Evolutionary conservation across 2,113 vertebrate species (phyloP).

Genomic region (Platichthys stellatus): DNA sequence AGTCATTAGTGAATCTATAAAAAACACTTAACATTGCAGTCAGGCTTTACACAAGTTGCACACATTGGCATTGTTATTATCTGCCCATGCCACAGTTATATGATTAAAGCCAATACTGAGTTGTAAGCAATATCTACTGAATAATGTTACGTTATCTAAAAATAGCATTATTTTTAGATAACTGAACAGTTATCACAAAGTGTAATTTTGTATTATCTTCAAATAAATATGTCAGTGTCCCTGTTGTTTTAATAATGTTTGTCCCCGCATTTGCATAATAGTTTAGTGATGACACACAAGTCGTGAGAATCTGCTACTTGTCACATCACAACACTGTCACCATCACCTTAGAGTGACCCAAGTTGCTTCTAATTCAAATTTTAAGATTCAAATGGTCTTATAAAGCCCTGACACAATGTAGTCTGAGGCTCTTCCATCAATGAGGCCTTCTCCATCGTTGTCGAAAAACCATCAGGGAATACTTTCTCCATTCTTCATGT

Average conservation of each 20-base stretch:
- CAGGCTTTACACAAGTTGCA: no score
- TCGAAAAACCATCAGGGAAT: slow-evolving; percentile 92
- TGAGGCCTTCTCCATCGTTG: slow-evolving; percentile 87
- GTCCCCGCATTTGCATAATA: background rate
- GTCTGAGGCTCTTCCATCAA: slow-evolving; percentile 87
- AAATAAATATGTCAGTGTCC: background rate
- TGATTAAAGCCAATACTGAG: background rate
- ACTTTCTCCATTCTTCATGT: slow-evolving; percentile 72
- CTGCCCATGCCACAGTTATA: no score
- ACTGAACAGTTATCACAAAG: background rate
- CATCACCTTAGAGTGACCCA: background rate
- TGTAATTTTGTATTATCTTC: background rate
- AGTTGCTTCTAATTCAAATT: background rate
- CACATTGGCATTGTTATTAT: no score
- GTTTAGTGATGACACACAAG: background rate
- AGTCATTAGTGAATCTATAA: no score
- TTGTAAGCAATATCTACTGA: background rate
- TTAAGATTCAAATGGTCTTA: slow-evolving; percentile 45
- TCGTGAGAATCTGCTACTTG: background rate
- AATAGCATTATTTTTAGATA: no score
- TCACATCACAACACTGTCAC: background rate
- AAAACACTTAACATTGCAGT: no score
- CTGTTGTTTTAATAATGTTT: background rate
- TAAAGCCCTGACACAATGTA: slow-evolving; percentile 84
- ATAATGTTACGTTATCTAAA: background rate